These are phyloP conservation scores for Malaclemys terrapin DNA, from an alignment of 2,113 vertebrate genomes.

Conservation along the genomic window DNA sequence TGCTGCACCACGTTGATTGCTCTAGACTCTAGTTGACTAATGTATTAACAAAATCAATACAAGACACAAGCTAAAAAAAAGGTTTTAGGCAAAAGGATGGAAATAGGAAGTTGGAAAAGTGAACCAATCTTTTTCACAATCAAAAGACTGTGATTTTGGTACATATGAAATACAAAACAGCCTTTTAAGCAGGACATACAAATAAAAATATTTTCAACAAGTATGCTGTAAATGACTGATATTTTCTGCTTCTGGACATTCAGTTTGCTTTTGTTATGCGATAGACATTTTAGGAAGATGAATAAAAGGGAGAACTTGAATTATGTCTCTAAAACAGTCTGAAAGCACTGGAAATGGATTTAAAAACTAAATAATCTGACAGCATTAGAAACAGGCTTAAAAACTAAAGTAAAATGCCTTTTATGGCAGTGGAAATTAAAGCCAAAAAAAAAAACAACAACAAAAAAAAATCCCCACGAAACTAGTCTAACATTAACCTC, in stretches of 20 bases:
- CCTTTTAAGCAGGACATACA: background rate
- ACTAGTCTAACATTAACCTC: constrained; percentile 76
- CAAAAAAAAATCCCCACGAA: constrained; percentile 3
- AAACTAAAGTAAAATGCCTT: constrained; percentile 4
- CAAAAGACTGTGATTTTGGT: background rate
- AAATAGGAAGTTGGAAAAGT: constrained; percentile 28
- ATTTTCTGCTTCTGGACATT: background rate
- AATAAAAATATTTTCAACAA: background rate
- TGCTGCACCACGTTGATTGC: constrained; percentile 33
- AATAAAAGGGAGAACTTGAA: background rate
- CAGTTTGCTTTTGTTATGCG: background rate
- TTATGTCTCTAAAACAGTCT: background rate
- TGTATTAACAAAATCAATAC: constrained; percentile 46
- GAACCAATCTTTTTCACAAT: background rate
- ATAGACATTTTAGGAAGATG: background rate
- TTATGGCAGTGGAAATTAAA: background rate
- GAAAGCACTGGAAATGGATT: background rate
- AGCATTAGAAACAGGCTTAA: constrained; percentile 4
- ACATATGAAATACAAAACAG: background rate
- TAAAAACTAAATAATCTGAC: constrained; percentile 13
- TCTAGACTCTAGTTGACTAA: constrained; percentile 39
- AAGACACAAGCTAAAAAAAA: background rate
- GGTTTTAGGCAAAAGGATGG: constrained; percentile 34
- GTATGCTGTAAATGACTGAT: background rate
- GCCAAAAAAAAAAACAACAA: background rate